phyloP scores from a whole-genome alignment of 2,888 invertebrate species.

The Rhamphomyia laevipes region DNA sequence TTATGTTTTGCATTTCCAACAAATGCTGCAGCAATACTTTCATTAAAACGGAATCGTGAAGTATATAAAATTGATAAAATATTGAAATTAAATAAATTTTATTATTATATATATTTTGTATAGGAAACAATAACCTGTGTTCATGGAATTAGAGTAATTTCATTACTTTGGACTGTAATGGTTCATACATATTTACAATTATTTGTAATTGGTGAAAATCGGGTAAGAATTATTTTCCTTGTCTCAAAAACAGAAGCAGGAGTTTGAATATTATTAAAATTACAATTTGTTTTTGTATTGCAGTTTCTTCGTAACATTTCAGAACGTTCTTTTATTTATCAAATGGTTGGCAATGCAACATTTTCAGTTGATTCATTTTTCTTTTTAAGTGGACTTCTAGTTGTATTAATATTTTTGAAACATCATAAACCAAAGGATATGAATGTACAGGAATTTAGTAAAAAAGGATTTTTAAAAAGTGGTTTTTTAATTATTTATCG shows the following conservation, averaged over 20 bases:
- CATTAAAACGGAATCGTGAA: not conserved
- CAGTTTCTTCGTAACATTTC: constrained; percentile 59
- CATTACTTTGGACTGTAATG: constrained; percentile 72
- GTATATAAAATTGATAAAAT: not conserved
- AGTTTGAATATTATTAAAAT: no score
- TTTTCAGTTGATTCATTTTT: constrained; percentile 81
- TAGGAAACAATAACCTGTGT: constrained; percentile 61
- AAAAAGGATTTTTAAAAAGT: constrained; percentile 22
- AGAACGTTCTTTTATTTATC: constrained; percentile 66
- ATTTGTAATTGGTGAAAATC: constrained; percentile 62
- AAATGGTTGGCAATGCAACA: constrained; percentile 73
- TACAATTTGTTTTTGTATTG: constrained; percentile 13
- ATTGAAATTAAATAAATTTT: not conserved
- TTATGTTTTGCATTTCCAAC: constrained; percentile 63
- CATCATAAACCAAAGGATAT: constrained; percentile 41
- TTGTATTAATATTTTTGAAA: constrained; percentile 58
- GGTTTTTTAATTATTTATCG: constrained; percentile 44
- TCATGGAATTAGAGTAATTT: constrained; percentile 66
- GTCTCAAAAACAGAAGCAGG: no score
- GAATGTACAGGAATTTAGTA: constrained; percentile 21
- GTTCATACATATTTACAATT: constrained; percentile 74
- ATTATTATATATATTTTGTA: constrained; percentile 1
- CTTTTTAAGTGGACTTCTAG: constrained; percentile 71
- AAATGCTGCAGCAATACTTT: constrained; percentile 58
- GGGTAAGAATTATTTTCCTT: constrained; percentile 20